Evolutionary conservation across 2,888 invertebrate genomes (phyloP).

Genomic region (Troilus luridus): DNA sequence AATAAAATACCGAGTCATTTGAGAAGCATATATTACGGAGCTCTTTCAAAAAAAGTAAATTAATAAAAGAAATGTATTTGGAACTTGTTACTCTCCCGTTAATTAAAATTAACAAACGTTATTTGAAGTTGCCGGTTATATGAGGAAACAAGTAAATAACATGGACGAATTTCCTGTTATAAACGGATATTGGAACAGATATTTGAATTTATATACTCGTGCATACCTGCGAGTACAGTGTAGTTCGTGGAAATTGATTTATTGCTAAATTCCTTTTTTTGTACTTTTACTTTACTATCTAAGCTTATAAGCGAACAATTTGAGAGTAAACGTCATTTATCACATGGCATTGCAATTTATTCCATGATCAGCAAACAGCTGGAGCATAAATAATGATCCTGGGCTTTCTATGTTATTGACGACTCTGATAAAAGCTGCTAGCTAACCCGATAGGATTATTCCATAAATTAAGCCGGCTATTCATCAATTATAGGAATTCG

Average conservation of each 20-base stretch:
- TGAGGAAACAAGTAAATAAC: not conserved
- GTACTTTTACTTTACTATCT: not conserved
- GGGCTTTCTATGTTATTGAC: conserved; percentile 15
- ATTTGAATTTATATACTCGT: not conserved
- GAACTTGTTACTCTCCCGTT: not conserved
- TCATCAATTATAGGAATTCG: not conserved
- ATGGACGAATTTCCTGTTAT: not conserved
- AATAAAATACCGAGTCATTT: too few relatives aligned
- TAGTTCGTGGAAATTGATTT: not conserved
- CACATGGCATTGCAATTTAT: conserved; percentile 30
- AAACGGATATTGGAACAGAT: not conserved
- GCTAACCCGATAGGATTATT: not conserved
- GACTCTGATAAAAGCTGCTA: conserved; percentile 23
- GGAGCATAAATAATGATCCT: conserved; percentile 7
- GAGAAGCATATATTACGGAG: too few relatives aligned
- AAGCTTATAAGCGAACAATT: not conserved
- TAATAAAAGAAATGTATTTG: too few relatives aligned
- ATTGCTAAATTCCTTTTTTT: not conserved
- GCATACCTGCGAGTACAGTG: not conserved
- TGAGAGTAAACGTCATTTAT: conserved; percentile 1
- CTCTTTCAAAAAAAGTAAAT: too few relatives aligned
- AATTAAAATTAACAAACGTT: not conserved
- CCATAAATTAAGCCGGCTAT: not conserved
- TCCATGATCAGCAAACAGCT: conserved; percentile 24
- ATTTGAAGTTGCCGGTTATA: not conserved